Base-by-base conservation (phyloP, 2,113 vertebrate genomes). In the Anser brachyrhynchus region DNA sequence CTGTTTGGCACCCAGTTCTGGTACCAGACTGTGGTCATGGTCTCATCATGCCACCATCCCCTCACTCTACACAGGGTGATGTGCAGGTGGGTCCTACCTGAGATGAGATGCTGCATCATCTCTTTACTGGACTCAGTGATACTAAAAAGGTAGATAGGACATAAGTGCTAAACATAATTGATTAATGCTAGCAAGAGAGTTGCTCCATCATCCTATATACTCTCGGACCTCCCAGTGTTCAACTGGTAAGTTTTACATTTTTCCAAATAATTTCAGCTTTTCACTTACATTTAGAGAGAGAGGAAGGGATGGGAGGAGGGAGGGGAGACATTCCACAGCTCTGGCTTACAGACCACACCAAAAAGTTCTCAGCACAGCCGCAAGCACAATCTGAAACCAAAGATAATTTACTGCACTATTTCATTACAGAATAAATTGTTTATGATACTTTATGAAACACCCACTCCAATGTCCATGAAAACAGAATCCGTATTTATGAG, bases 341-440 rank as follows among this genome's bases (percentile, higher is more conserved):
- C n/a, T 67, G 62, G 44, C 28, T 87, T 85, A 39, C 14, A 71
- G 71, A 19, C 22, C 4, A 2, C 52, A 51, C 22, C n/a, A 64
- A 35, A 92, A 91, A 67, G 4, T 78, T 59, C 25, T 76, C 84
- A 59, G 43, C 22, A 51, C 55, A 80, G 46, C 52, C 86, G 37
- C 5, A 43, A 93, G 83, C 57, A 69, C 2, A 11, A 13, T 37
- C 72, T 66, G 44, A 87, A 90, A 72, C 43, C 64, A 70, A 82
- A 95, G 39, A 80, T 44, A 70, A 83, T 81, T 90, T 65, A 66
- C 37, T 64, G 41, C 5, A 28, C 49, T 92, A 87, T 90, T 89
- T 93, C 61, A 44, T 81, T 84, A 62, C 67, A 89, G 96, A 95
- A 81, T 82, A 92, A 94, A 97, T 77, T 96, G 81, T 94, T 96